phyloP scores from a whole-genome alignment of 2,113 vertebrate species.

The Saccopteryx bilineata region DNA sequence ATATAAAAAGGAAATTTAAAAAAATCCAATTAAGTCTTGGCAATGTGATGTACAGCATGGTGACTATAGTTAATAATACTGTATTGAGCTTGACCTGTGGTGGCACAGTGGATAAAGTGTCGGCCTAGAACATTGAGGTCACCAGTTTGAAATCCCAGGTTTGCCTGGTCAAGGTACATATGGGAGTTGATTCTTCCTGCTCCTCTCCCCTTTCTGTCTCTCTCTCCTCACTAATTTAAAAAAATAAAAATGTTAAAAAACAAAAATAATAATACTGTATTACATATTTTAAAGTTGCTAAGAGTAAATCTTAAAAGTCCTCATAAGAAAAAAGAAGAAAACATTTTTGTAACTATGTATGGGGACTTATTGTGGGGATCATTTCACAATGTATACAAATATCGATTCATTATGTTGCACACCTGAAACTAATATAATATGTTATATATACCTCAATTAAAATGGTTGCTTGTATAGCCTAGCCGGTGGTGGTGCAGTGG shows the following conservation, averaged over 20 bases:
- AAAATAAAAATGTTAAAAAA: too few relatives aligned
- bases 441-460: neutral
- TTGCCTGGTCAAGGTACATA: too few relatives aligned
- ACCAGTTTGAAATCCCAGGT: too few relatives aligned
- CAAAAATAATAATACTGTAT: neutral
- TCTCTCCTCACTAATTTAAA: too few relatives aligned
- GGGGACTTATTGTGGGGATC: neutral
- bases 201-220: too few relatives aligned
- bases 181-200: too few relatives aligned
- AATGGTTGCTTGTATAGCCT: neutral
- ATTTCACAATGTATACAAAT: neutral
- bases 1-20: neutral
- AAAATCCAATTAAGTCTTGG: neutral
- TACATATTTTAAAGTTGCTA: neutral
- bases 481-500: too few relatives aligned
- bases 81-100: neutral
- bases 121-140: too few relatives aligned
- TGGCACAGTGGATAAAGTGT: too few relatives aligned
- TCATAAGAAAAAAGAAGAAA: neutral
- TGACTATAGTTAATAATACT: neutral
- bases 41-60: neutral
- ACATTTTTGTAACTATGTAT: neutral
- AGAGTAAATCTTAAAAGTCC: neutral
- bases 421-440: neutral
- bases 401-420: neutral